Conservation (phyloP, 2,888 invertebrate species). For the Liodrosophila aerea region DNA sequence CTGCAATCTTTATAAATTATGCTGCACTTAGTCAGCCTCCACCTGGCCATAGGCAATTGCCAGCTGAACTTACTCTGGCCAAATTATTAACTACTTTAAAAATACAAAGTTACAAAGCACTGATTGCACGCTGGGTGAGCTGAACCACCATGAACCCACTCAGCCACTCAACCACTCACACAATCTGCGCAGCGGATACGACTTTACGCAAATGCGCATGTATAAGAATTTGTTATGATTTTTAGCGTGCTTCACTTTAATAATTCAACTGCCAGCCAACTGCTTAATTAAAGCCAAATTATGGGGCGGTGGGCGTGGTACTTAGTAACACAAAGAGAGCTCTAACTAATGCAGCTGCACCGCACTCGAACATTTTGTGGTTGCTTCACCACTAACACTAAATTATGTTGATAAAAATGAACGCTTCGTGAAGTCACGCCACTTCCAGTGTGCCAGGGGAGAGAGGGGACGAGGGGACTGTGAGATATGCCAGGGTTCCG, state of each 20-base stretch:
- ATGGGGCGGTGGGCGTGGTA: conserved; percentile 7
- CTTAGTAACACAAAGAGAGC: conserved; percentile 30
- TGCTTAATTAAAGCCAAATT: conserved; percentile 64
- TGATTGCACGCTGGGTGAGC: conserved; percentile 37
- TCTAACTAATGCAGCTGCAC: conserved; percentile 59
- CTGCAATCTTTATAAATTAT: conserved; percentile 34
- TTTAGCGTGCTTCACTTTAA: conserved; percentile 60
- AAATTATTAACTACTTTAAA: conserved; percentile 61
- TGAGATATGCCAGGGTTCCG: conserved; percentile 68
- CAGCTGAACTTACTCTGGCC: conserved; percentile 17
- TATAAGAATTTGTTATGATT: conserved; percentile 52
- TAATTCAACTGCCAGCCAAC: conserved; percentile 55
- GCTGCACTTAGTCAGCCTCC: conserved; percentile 23
- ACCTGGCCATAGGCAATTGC: conserved; percentile 47
- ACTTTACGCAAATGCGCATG: conserved; percentile 51
- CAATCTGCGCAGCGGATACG: conserved; percentile 27
- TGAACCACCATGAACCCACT: neutral
- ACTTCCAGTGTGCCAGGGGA: conserved; percentile 15
- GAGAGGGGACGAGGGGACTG: neutral
- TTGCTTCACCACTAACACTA: conserved; percentile 44
- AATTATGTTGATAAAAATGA: conserved; percentile 73
- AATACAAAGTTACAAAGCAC: conserved; percentile 57
- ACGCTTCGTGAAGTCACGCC: conserved; percentile 67
- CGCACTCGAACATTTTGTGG: conserved; percentile 40
- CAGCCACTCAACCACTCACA: neutral